Percentiles rank a stretch among this genome's conserved stretches.
Conservation (phyloP, 2,888 invertebrate genomes). For the Pecten maximus region DNA sequence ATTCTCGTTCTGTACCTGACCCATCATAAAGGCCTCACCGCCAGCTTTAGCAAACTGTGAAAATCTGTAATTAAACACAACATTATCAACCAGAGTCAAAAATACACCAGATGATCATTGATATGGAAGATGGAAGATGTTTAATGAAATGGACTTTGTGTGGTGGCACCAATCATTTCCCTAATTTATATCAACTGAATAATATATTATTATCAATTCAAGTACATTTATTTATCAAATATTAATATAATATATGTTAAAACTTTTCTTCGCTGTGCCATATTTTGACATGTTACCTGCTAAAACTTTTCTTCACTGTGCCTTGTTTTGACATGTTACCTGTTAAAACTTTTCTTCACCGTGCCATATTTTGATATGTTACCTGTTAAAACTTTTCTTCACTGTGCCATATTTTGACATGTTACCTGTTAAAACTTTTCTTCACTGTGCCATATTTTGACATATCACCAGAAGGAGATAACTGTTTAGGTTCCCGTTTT, state of each 20-base stretch:
- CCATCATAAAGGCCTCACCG: constrained; percentile 77
- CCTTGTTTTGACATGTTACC: constrained; percentile 57
- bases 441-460: constrained; percentile 78
- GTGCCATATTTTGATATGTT: constrained; percentile 75
- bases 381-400: constrained; percentile 58
- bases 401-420: neutral
- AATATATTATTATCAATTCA: no score
- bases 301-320: constrained; percentile 68
- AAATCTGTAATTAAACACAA: constrained; percentile 64
- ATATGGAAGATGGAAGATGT: neutral
- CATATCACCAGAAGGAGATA: constrained; percentile 68
- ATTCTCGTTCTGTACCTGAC: constrained; percentile 62
- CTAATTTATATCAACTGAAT: no score
- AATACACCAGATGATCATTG: neutral
- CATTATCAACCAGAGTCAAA: neutral
- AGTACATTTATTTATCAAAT: neutral
- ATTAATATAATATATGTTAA: constrained; percentile 67
- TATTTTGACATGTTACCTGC: constrained; percentile 72
- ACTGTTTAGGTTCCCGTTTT: constrained; percentile 64
- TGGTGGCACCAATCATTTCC: neutral
- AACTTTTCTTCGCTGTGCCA: constrained; percentile 75
- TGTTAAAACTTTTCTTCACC: constrained; percentile 76
- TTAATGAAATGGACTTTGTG: neutral
- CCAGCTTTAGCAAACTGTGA: constrained; percentile 78
- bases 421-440: constrained; percentile 76